Base-by-base conservation (phyloP, 2,888 invertebrate species). In the Sinhomidia bicolor region DNA sequence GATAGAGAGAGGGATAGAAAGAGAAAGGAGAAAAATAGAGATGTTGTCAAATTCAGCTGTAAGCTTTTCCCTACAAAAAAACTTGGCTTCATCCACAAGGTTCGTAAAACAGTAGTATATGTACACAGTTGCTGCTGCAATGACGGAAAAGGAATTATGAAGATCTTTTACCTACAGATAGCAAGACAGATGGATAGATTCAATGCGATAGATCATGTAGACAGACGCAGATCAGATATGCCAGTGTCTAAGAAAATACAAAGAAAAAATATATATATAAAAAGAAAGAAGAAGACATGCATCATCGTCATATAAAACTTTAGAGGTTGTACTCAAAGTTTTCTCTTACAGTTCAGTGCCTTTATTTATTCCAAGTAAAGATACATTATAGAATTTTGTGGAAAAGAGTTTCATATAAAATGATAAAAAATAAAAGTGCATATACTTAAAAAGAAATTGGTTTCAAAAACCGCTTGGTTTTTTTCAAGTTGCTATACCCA, bases 21-120 rank as follows among this genome's bases (percentile, higher is more conserved):
- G n/a, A 29, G 36, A 7, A 81, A 82, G 44, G 44, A 83, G 36
- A 36, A 36, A 36, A 36, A 57, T 44, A 86, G 78, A 82, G 81
- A 88, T 88, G 78, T 82, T 88, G 87, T 88, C 87, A 88, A 88
- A 76, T 88, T 88, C 87, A 88, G 87, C 82, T 82, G 87, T 29
- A 82, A 14, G 65, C 12, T 86, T 71, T 86, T 80, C 60, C 36
- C 54, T 68, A 57, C 29, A 68, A 20, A 60, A 20, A 74, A 17
- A 32, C 32, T 6, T 47, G 10, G 2, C 3, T 20, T 29, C 14
- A 12, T 4, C 68, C 68, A 36, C 41, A 36, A n/a, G 3, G 17
- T 68, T 41, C 20, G 7, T 41, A 20, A 5, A 20, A 14, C 62
- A 1, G 9, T 57, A 20, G 23, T 54, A 54, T 10, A 41, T 10